Conservation (phyloP, 2,888 invertebrate species). For the Parochlus steinenii region DNA sequence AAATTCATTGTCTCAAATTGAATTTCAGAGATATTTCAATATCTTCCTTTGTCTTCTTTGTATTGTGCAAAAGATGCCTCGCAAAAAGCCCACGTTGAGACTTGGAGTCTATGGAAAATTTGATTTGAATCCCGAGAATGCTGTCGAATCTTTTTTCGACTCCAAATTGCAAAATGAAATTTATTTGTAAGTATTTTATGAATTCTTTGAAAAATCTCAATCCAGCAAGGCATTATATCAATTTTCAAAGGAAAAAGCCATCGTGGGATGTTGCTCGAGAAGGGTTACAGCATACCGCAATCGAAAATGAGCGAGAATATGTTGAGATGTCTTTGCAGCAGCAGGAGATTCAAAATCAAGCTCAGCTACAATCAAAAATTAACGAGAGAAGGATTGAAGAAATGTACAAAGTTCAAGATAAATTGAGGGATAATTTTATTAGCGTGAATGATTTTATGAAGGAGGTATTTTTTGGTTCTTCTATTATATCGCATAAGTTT, state of each 20-base stretch:
- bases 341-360: constrained; percentile 21
- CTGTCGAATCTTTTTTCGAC: constrained; percentile 22
- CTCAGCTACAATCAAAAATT: constrained; percentile 19
- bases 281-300: constrained; percentile 24
- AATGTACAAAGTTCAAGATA: constrained; percentile 21
- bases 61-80: no score
- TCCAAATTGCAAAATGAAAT: constrained; percentile 25
- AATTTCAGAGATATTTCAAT: no score
- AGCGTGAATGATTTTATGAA: constrained; percentile 26
- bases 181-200: constrained; percentile 21
- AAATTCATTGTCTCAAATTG: no score
- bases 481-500: no score
- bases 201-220: background rate
- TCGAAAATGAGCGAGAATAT: constrained; percentile 25
- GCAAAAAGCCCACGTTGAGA: constrained; percentile 23
- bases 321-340: constrained; percentile 23
- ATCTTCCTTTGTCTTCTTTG: no score
- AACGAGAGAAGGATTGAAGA: constrained; percentile 23
- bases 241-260: constrained; percentile 23
- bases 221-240: background rate
- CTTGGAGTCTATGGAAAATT: constrained; percentile 26
- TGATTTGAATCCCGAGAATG: constrained; percentile 25
- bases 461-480: no score
- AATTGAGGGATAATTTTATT: constrained; percentile 25
- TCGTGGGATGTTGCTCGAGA: constrained; percentile 28